Conservation (phyloP, 2,113 vertebrate species). For the Physeter macrocephalus region DNA sequence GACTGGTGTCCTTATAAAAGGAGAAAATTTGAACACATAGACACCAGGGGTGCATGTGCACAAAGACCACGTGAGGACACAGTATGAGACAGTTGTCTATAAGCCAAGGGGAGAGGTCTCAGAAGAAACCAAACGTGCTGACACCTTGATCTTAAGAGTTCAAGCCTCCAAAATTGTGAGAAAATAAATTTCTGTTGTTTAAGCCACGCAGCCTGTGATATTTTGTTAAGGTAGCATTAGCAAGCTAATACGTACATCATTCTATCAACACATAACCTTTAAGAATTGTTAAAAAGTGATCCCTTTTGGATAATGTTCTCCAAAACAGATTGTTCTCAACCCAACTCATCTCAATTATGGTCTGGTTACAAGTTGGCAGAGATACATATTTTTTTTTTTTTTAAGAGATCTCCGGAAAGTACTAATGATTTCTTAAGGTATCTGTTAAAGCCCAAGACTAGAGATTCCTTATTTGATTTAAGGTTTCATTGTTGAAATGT, state of each 20-base stretch:
- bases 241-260: neutral
- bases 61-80: neutral
- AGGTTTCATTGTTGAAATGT: neutral
- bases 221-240: neutral
- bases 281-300: neutral
- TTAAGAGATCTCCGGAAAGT: neutral
- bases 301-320: neutral
- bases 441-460: neutral
- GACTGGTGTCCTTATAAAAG: neutral
- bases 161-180: neutral
- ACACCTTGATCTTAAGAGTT: neutral
- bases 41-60: rapidly evolving
- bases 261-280: neutral
- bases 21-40: neutral
- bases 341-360: rapidly evolving
- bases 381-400: neutral
- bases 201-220: neutral
- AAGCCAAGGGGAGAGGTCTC: neutral
- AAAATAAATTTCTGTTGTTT: neutral
- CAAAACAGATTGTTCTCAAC: neutral
- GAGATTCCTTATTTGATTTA: neutral
- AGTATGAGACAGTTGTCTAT: neutral
- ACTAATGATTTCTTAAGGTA: neutral
- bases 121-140: neutral
- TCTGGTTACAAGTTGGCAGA: neutral